Conservation (phyloP, 2,797 vertebrate species). For the Otolemur crassicaudatus region DNA sequence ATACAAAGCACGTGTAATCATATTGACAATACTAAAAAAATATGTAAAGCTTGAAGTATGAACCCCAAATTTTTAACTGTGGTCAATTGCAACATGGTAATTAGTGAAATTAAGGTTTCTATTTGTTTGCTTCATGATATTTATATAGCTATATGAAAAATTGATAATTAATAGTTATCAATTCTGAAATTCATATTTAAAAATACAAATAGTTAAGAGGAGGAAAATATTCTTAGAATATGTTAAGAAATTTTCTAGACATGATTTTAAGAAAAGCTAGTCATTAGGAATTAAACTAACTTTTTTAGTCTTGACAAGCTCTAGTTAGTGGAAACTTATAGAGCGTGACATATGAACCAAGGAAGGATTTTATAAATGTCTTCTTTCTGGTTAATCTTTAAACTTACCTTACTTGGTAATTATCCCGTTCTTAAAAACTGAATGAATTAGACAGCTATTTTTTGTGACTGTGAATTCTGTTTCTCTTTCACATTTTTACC, state of each 20-base stretch:
- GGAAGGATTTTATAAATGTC: neutral
- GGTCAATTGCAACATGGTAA: neutral
- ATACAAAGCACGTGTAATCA: neutral
- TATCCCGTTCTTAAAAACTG: neutral
- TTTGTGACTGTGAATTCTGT: neutral
- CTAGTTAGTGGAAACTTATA: neutral
- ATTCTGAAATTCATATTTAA: slow-evolving; percentile 49
- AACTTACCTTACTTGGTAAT: slow-evolving; percentile 14
- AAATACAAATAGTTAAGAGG: neutral
- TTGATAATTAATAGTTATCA: neutral
- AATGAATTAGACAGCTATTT: neutral
- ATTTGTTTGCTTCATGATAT: slow-evolving; percentile 8
- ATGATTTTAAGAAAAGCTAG: neutral
- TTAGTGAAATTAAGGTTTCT: neutral
- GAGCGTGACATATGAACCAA: neutral
- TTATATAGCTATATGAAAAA: neutral
- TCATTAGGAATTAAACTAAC: neutral
- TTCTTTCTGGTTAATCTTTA: slow-evolving; percentile 26
- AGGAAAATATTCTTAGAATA: neutral
- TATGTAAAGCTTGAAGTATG: neutral
- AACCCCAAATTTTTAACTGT: neutral
- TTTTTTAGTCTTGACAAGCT: neutral
- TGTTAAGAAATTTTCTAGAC: neutral
- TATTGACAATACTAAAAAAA: neutral
- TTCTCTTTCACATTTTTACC: neutral